These are phyloP conservation scores for Lamproptera curius DNA, from an alignment of 2,888 invertebrate genomes.

Conservation along the genomic window DNA sequence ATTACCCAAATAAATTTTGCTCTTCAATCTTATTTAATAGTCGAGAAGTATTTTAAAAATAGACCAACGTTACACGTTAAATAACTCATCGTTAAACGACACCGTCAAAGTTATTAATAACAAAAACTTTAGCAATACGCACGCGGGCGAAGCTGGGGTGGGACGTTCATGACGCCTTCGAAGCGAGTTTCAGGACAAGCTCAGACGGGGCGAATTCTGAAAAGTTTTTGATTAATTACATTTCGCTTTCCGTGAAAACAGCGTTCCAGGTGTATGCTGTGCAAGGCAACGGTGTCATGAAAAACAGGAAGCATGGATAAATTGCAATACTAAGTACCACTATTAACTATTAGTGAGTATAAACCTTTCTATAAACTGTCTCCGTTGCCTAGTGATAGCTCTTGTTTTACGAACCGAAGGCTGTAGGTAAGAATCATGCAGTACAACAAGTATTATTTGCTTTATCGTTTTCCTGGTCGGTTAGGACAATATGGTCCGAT, in stretches of 20 bases:
- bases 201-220: constrained; percentile 38
- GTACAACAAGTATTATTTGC: too few relatives aligned
- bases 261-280: constrained; percentile 63
- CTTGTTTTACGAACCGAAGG: too few relatives aligned
- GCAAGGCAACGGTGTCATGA: constrained; percentile 36
- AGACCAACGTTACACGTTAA: constrained; percentile 6
- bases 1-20: too few relatives aligned
- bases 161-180: constrained; percentile 9
- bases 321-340: too few relatives aligned
- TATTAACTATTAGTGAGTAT: too few relatives aligned
- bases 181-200: constrained; percentile 11
- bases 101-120: constrained; percentile 14
- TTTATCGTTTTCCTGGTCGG: too few relatives aligned
- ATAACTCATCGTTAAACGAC: constrained; percentile 18
- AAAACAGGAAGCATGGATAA: constrained; percentile 35
- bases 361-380: too few relatives aligned
- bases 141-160: constrained; percentile 28
- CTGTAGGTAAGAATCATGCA: too few relatives aligned
- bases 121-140: constrained; percentile 13
- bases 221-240: constrained; percentile 77
- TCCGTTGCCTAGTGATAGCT: too few relatives aligned
- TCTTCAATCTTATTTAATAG: too few relatives aligned
- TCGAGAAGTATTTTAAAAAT: too few relatives aligned
- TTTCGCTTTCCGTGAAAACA: constrained; percentile 64
- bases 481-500: too few relatives aligned